Base-by-base conservation (phyloP, 2,797 vertebrate species). In the Scomberomorus guttatus region DNA sequence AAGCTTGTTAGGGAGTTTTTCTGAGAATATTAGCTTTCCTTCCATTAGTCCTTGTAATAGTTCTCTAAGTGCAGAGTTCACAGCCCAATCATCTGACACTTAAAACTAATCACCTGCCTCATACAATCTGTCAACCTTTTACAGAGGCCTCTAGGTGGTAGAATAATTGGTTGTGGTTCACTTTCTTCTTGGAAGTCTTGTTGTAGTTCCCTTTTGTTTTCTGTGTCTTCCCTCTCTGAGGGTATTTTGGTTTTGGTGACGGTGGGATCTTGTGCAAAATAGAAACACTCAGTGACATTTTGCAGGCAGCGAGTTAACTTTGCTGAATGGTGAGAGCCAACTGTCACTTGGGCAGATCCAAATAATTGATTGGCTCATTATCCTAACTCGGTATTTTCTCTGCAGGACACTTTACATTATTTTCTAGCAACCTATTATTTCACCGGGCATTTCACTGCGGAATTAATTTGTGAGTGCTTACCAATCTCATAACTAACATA, bases 141-240 rank as follows among this genome's bases (percentile, higher is more conserved):
- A 75, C 71, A 69, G 81, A 84, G 59, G 88, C 92, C 90, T 94
- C 73, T 57, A 78, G 88, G 89, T 92, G 89, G 86, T 84, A 32
- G 86, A 89, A 92, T 93, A 93, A 92, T 93, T 93, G 90, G 90
- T 87, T 87, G 82, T 70, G 87, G 87, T 91, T 90, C 84, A 80
- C 84, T 89, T 87, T 93, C 81, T 89, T 92, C 75, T 60, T 63
- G 73, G 48, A 82, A 75, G 77, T 85, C 75, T 85, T 72, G 81
- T 75, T 86, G 80, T 77, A 87, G 58, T 81, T 89, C 81, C 56
- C 86, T 81, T 84, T 61, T 82, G 77, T 84, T 85, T 82, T 72
- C 50, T 79, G 62, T 75, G 60, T 68, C 66, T 67, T 63, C 55
- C 72, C 72, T 75, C 79, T 89, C 76, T 46, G 42, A 50, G 78